Evolutionary conservation across 2,113 vertebrate genomes (phyloP).

Genomic region (Oenanthe oenanthe): DNA sequence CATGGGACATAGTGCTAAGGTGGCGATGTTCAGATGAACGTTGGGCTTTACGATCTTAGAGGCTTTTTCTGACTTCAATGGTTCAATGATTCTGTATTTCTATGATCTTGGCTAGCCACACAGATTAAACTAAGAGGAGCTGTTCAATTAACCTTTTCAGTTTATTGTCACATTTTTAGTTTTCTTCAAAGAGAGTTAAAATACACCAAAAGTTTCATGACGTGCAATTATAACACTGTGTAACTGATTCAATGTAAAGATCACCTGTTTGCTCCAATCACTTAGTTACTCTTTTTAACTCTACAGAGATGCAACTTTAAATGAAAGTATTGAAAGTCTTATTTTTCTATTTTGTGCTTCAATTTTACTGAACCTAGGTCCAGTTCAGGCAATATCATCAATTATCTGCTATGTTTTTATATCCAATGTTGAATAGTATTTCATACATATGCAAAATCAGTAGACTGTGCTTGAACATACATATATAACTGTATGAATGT

Average conservation of each 20-base stretch:
- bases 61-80: background rate
- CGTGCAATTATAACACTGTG: background rate
- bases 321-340: background rate
- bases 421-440: background rate
- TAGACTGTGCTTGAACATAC: background rate
- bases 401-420: background rate
- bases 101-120: background rate
- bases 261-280: background rate
- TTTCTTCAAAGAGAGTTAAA: background rate
- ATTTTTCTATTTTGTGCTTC: background rate
- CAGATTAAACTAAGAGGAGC: background rate
- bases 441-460: background rate
- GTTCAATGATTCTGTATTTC: background rate
- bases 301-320: background rate
- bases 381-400: background rate
- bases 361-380: background rate
- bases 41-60: too few species aligned
- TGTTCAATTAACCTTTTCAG: background rate
- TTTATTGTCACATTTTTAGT: background rate
- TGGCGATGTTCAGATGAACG: too few species aligned
- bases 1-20: too few species aligned
- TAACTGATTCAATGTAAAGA: background rate
- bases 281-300: background rate
- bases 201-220: background rate
- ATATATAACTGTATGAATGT: background rate